Percentiles rank a stretch among this genome's conserved stretches.
phyloP scores from a whole-genome alignment of 1,140 invertebrate species.

The Drosophila sp. region DNA sequence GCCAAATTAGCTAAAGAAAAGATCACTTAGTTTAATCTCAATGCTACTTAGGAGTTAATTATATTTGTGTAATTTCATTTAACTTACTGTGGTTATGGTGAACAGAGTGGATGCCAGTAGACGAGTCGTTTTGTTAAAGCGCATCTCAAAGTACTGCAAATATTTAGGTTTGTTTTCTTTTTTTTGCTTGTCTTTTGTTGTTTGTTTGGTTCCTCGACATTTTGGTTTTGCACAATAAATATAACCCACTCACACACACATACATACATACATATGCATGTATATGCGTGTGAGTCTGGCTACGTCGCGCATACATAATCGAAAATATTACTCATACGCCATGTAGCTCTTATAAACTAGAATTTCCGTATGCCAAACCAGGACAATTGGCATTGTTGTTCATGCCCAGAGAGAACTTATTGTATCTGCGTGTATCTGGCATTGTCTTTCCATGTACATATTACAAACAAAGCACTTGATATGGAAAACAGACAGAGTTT shows the following conservation, averaged over 20 bases:
- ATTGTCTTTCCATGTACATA: constrained; percentile 31
- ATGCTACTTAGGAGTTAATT: not conserved
- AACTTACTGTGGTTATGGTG: constrained; percentile 87
- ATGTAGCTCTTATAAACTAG: constrained; percentile 50
- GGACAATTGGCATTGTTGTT: constrained; percentile 52
- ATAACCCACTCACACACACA: constrained; percentile 22
- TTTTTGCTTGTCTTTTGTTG: constrained; percentile 15
- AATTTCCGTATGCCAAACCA: constrained; percentile 39
- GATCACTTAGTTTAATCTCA: not conserved
- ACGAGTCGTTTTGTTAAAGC: constrained; percentile 89
- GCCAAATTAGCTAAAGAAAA: constrained; percentile 89
- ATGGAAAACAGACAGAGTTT: not conserved
- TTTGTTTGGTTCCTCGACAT: constrained; percentile 27
- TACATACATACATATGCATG: constrained; percentile 3
- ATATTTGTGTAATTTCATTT: constrained; percentile 16
- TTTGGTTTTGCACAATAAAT: constrained; percentile 49
- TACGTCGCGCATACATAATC: constrained; percentile 61
- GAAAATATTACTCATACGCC: constrained; percentile 71
- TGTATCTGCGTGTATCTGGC: constrained; percentile 27
- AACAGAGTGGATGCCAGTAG: constrained; percentile 90
- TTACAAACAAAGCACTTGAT: constrained; percentile 1
- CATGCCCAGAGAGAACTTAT: constrained; percentile 20
- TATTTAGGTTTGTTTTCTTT: constrained; percentile 41
- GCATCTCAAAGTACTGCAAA: constrained; percentile 90
- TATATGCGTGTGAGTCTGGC: constrained; percentile 23